phyloP scores from a whole-genome alignment of 2,113 vertebrate genomes.

The Gavialis gangeticus region DNA sequence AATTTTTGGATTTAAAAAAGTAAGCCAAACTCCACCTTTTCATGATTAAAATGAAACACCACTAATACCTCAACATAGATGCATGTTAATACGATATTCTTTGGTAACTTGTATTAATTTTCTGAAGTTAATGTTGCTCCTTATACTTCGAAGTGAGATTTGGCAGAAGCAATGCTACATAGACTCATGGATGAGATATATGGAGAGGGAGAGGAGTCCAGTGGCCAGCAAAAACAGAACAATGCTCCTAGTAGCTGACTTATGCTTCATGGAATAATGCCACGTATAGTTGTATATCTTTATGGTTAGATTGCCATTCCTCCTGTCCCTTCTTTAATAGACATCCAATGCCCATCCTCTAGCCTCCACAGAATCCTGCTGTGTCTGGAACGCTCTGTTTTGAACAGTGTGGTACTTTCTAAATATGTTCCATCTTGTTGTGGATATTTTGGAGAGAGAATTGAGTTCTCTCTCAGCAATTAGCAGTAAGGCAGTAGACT shows the following conservation, averaged over 20 bases:
- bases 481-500: not conserved
- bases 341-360: not conserved
- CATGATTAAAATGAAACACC: no score
- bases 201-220: not conserved
- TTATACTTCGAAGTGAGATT: not conserved
- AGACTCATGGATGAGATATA: not conserved
- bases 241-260: not conserved
- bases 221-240: not conserved
- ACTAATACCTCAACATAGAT: not conserved
- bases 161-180: not conserved
- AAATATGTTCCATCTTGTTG: not conserved
- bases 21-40: no score
- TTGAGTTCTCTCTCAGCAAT: not conserved
- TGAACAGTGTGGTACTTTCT: not conserved
- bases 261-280: not conserved
- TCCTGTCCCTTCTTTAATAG: not conserved
- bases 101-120: not conserved
- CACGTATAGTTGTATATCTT: not conserved
- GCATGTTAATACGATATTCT: not conserved
- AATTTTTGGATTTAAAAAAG: no score
- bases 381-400: not conserved
- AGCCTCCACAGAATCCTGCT: not conserved
- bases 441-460: not conserved
- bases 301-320: not conserved
- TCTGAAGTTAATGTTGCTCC: not conserved